Base-by-base conservation (phyloP, 2,888 invertebrate species). In the Vandiemenella viatica region DNA sequence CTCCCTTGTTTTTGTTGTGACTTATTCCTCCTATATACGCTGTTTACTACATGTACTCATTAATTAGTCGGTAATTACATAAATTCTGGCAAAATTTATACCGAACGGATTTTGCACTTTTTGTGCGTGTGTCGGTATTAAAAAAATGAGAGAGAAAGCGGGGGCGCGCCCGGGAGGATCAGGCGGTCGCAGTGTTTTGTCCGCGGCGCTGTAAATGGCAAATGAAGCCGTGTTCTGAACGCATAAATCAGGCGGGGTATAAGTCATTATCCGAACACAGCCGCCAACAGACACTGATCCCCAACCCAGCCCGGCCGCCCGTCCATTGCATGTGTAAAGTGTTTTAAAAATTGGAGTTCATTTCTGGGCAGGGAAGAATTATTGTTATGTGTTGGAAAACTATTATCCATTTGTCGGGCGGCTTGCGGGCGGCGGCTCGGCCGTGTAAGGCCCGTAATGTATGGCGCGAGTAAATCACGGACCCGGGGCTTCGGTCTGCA, bases 171-270 rank as follows among this genome's bases (percentile, higher is more conserved):
- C 1, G 8, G 40, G 40, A 15, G n/a, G 16, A 17, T 15, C 6
- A 17, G 17, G 40, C 4, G 40, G 4, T 3, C 3, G 5, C 16
- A 17, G 16, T 15, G 16, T 8, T 5, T 15, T n/a, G 18, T 2
- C 13, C 7, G n/a, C 5, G 17, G 16, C 2, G 4, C 65, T 61
- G 60, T 64, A 55, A 64, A 65, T 64, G 63, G 62, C 57, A 43
- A 22, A 32, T 32, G 32, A 32, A 32, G 32, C 32, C 32, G 32
- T 32, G 32, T 32, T 32, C 32, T 32, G 32, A 32, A 32, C 32
- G 32, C 32, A 32, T 32, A 32, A 32, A 32, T 32, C 32, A 32
- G n/a, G 32, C 32, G 32, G n/a, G n/a, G 32, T 32, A 32, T 32
- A 32, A 32, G 32, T 32, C 32, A 32, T 32, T 32, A 32, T 32